A percentile compares a stretch with the other conserved stretches of the same genome.
These are phyloP conservation scores for Himalopsyche tibetana DNA, from an alignment of 2,888 invertebrate genomes.

Conservation along the genomic window DNA sequence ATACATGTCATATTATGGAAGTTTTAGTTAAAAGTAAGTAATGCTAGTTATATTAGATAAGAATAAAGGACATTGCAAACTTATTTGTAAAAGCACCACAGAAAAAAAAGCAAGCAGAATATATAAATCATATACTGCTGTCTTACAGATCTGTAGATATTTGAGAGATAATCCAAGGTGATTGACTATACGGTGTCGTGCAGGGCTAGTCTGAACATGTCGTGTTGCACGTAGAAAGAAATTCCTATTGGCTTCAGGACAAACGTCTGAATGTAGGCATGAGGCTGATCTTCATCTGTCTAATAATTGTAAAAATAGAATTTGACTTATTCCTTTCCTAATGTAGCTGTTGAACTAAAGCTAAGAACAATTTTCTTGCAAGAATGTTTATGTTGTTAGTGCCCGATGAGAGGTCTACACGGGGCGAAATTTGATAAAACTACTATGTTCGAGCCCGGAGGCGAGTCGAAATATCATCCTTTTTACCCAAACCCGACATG, in stretches of 20 bases:
- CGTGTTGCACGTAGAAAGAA: slow-evolving; percentile 95
- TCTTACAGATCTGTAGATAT: slow-evolving; percentile 58
- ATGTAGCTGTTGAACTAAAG: not conserved
- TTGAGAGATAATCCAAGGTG: slow-evolving; percentile 36
- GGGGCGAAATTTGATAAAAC: too few relatives aligned
- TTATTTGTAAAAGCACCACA: slow-evolving; percentile 28
- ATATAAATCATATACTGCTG: slow-evolving; percentile 50
- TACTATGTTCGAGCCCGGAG: too few relatives aligned
- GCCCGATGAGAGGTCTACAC: too few relatives aligned
- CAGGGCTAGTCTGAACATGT: slow-evolving; percentile 94
- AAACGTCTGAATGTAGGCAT: slow-evolving; percentile 96
- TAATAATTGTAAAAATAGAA: slow-evolving; percentile 73
- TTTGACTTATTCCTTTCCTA: slow-evolving; percentile 20
- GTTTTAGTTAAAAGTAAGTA: not conserved
- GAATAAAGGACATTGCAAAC: not conserved
- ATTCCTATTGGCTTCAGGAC: slow-evolving; percentile 91
- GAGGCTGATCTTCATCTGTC: slow-evolving; percentile 97
- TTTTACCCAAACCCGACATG: too few relatives aligned
- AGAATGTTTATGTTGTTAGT: too few relatives aligned
- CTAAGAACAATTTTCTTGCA: too few relatives aligned
- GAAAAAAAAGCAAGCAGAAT: slow-evolving; percentile 55
- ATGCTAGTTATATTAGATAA: slow-evolving; percentile 26
- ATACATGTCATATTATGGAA: not conserved
- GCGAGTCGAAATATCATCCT: too few relatives aligned
- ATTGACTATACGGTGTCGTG: slow-evolving; percentile 84